Conservation (phyloP, 2,888 invertebrate genomes). For the Drosophila ustulata region DNA sequence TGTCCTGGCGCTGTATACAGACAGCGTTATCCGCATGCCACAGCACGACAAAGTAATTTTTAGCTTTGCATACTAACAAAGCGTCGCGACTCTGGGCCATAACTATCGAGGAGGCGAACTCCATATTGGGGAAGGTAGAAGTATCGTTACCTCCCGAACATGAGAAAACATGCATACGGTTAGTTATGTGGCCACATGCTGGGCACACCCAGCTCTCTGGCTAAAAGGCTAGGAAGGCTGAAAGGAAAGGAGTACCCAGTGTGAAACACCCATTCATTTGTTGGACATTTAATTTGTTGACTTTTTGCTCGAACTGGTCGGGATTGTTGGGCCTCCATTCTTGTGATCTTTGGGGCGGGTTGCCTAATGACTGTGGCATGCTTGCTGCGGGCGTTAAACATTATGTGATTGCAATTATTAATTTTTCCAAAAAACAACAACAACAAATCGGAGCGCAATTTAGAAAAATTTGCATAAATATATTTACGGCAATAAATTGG, state of each 20-base stretch:
- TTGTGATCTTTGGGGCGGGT: conserved; percentile 14
- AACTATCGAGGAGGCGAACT: conserved; percentile 23
- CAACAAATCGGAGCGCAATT: background rate
- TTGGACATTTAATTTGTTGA: conserved; percentile 63
- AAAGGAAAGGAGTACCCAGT: conserved; percentile 37
- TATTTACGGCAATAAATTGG: background rate
- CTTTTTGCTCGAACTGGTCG: conserved; percentile 36
- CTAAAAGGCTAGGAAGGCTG: background rate
- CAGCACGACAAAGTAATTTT: conserved; percentile 64
- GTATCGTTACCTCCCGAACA: conserved; percentile 36
- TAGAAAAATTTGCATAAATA: background rate
- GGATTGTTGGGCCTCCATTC: conserved; percentile 6
- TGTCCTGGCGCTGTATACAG: conserved; percentile 3
- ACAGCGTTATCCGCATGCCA: conserved; percentile 48
- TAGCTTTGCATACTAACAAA: conserved; percentile 59
- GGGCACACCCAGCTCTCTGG: conserved; percentile 69
- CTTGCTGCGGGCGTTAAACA: conserved; percentile 46
- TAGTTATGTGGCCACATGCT: conserved; percentile 61
- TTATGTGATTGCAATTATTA: conserved; percentile 71
- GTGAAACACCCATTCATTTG: conserved; percentile 37
- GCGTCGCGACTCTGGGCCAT: conserved; percentile 30
- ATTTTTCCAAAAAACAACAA: conserved; percentile 3
- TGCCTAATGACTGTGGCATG: conserved; percentile 71
- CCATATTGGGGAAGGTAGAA: conserved; percentile 2
- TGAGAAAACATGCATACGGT: conserved; percentile 62